phyloP scores from a whole-genome alignment of 2,888 invertebrate genomes.

The Scaptomyza reducta region DNA sequence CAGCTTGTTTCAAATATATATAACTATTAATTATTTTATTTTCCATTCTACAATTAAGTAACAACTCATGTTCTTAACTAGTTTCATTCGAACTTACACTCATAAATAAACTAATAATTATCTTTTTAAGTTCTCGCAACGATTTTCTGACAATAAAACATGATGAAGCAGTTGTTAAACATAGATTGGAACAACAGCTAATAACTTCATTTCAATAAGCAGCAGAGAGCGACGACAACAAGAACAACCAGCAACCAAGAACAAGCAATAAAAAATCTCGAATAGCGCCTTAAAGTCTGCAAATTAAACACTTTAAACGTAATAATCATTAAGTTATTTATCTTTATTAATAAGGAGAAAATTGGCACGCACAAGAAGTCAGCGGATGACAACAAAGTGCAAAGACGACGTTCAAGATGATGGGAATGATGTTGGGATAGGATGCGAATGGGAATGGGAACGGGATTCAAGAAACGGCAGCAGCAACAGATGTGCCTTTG shows the following conservation, averaged over 20 bases:
- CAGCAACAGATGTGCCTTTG: conserved; percentile 16
- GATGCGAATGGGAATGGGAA: conserved; percentile 32
- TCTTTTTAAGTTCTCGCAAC: not conserved
- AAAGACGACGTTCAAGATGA: conserved; percentile 29
- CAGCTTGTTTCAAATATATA: too few relatives aligned
- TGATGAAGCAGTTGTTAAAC: conserved; percentile 26
- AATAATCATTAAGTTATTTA: conserved; percentile 80
- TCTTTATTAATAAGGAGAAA: conserved; percentile 79
- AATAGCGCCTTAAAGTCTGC: conserved; percentile 61
- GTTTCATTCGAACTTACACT: too few relatives aligned
- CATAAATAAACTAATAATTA: conserved; percentile 7
- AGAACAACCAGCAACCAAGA: conserved; percentile 22
- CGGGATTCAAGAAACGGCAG: conserved; percentile 25
- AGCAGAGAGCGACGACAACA: not conserved
- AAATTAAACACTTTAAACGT: conserved; percentile 77
- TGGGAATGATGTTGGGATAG: conserved; percentile 16
- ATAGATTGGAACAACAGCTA: conserved; percentile 31
- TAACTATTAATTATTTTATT: too few relatives aligned
- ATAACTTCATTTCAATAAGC: conserved; percentile 61
- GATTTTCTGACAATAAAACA: conserved; percentile 8
- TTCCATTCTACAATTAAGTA: not conserved
- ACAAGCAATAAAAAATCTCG: conserved; percentile 41
- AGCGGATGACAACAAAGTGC: conserved; percentile 64
- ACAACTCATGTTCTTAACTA: not conserved
- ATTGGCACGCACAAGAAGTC: conserved; percentile 76